These are phyloP conservation scores for Xerus rutilus DNA, from an alignment of 2,797 vertebrate genomes.

Conservation along the genomic window DNA sequence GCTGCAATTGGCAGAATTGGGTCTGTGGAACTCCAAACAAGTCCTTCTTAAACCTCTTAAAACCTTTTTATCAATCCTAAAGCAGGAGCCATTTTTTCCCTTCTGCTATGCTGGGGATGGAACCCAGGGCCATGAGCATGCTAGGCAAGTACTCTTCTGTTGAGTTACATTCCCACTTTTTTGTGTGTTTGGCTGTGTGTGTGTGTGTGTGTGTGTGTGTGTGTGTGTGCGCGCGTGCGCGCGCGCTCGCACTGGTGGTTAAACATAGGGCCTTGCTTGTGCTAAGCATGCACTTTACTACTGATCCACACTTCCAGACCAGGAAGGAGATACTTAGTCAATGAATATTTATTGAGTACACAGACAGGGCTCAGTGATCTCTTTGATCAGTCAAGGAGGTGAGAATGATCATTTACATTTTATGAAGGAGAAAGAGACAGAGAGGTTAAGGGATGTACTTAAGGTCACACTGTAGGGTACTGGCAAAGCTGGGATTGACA, in stretches of 20 bases:
- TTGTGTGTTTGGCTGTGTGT: too few relatives aligned
- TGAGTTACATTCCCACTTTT: too few relatives aligned
- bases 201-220: background rate
- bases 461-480: background rate
- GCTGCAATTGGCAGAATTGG: background rate
- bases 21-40: background rate
- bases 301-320: too few relatives aligned
- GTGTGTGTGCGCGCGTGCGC: too few relatives aligned
- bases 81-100: too few relatives aligned
- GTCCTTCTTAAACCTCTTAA: background rate
- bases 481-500: background rate
- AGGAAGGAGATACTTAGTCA: background rate
- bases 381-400: background rate
- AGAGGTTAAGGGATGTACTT: background rate
- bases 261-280: background rate
- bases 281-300: background rate
- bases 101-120: background rate
- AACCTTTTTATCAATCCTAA: background rate
- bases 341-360: background rate
- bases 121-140: background rate
- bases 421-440: background rate
- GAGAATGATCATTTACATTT: background rate
- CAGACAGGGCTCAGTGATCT: rapidly evolving
- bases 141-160: background rate
- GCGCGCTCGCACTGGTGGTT: too few relatives aligned